Conservation (phyloP, 1,140 invertebrate genomes). For the Cheumatopsyche charites region DNA sequence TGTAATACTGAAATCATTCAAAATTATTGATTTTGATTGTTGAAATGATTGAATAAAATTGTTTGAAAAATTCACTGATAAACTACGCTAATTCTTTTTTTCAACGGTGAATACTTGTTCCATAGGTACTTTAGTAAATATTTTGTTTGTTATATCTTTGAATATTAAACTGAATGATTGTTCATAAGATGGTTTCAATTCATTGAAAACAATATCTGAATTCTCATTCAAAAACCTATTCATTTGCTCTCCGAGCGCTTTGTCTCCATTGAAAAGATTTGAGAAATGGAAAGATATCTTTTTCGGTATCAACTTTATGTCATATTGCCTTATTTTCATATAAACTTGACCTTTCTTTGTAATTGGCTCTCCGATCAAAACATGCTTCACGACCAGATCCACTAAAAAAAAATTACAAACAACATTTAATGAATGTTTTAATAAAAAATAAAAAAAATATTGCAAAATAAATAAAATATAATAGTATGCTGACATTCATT, state of each 20-base stretch:
- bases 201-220: conserved; percentile 68
- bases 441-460: conserved; percentile 24
- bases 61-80: no score
- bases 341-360: conserved; percentile 65
- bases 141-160: conserved; percentile 65
- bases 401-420: conserved; percentile 62
- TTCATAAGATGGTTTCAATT: conserved; percentile 67
- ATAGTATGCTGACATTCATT: neutral
- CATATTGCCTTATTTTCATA: conserved; percentile 66
- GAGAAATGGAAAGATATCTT: conserved; percentile 64
- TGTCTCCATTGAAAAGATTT: conserved; percentile 68
- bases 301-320: conserved; percentile 63
- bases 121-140: conserved; percentile 69
- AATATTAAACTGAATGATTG: conserved; percentile 67
- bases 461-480: neutral
- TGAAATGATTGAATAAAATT: no score
- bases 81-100: conserved; percentile 12
- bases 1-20: conserved; percentile 20
- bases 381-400: conserved; percentile 65
- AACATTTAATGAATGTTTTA: no score
- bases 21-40: no score
- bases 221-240: conserved; percentile 71
- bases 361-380: conserved; percentile 64
- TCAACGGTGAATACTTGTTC: conserved; percentile 62
- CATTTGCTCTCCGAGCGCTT: conserved; percentile 63